Evolutionary conservation across 2,797 vertebrate genomes (phyloP), one percentile per base, ranked within the genome.

Genomic region (Diglossa cyanea): DNA sequence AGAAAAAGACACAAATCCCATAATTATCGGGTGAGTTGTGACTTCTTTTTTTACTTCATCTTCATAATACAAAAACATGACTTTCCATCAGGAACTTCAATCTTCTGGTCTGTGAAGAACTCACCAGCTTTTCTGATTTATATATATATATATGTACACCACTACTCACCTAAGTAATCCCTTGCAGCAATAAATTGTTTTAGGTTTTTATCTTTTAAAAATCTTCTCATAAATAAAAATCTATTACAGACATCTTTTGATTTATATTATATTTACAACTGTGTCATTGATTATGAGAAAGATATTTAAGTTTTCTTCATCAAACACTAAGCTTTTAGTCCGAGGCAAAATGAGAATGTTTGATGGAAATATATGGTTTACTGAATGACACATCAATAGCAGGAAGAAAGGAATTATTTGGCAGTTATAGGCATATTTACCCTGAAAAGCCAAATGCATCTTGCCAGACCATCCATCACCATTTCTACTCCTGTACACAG

Each of bases 381-480:
- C 35, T 65, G 37, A 86, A 70, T 75, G 44, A 76, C 20, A 61
- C 12, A 48, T 42, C 61, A 67, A 67, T 19, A 37, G 17, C 24
- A 53, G 6, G 10, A 77, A 23, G 26, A 75, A 89, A 91, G 35
- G 37, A 91, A 95, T 81, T 89, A 90, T 92, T 95, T 93, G 78
- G 70, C 66, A 95, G 63, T 87, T 84, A 76, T 37, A 60, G 48
- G 23, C 73, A 51, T 70, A 86, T 76, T 85, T 92, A 80, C 17
- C 21, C 45, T 3, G 4, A 68, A 92, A 93, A 96, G 16, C 13
- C 50, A 93, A 97, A 96, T 80, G 31, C 68, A 63, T 77, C 86
- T 88, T 92, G 63, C 81, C 60, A 72, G 50, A 61, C 6, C 50
- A 96, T 96, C 60, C 67, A 95, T 94, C 92, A 95, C 45, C 28